Evolutionary conservation across 2,113 vertebrate genomes (phyloP).

Genomic region (Ptychochromis oligacanthus): DNA sequence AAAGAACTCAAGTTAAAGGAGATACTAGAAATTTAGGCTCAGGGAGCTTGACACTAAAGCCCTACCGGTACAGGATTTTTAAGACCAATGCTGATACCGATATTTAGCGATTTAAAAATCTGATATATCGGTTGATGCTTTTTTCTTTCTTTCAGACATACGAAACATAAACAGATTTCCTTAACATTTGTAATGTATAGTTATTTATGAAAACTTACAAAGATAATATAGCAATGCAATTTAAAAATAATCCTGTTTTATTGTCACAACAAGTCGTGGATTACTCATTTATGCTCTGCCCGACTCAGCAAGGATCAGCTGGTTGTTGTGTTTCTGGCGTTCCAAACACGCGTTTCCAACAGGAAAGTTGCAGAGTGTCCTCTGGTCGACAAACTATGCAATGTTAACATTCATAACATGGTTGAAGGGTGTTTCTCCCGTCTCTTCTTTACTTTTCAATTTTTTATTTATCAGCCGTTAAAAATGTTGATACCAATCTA

Average conservation of each 20-base stretch:
- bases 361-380: too few relatives aligned
- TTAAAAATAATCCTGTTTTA: background rate
- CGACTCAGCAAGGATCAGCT: background rate
- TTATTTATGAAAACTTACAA: background rate
- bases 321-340: background rate
- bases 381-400: too few relatives aligned
- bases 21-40: too few relatives aligned
- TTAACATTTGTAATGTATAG: background rate
- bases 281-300: background rate
- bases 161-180: background rate
- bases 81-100: background rate
- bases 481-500: background rate
- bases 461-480: background rate
- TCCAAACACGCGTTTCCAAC: too few relatives aligned
- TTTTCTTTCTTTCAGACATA: too few relatives aligned
- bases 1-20: too few relatives aligned
- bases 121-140: background rate
- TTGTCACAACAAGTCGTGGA: background rate
- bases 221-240: background rate
- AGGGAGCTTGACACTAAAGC: background rate
- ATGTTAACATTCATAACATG: too few relatives aligned
- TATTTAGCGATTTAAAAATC: background rate
- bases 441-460: background rate
- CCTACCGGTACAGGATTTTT: background rate
- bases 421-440: background rate